Percentiles rank a stretch among this genome's conserved stretches.
Evolutionary conservation across 2,113 vertebrate genomes (phyloP).

Genomic region (sheep (Ovis aries)): DNA sequence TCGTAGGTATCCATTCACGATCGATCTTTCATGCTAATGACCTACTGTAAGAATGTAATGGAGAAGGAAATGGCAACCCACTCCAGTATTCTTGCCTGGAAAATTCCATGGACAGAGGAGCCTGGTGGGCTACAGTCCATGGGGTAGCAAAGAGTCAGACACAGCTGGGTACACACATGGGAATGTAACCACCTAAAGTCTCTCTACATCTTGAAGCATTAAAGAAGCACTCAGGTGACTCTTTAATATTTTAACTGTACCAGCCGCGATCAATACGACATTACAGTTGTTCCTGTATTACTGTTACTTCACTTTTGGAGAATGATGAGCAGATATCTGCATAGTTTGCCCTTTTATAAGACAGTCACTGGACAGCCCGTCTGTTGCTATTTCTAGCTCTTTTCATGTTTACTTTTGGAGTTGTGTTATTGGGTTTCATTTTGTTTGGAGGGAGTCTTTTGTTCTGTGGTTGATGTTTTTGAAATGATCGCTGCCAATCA

Average conservation of each 20-base stretch:
- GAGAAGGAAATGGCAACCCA: background rate
- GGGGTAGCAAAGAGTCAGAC: background rate
- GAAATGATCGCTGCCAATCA: background rate
- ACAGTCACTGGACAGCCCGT: background rate
- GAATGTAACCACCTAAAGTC: background rate
- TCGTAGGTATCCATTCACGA: background rate
- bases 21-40: background rate
- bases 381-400: background rate
- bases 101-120: background rate
- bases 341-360: background rate
- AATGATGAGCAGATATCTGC: background rate
- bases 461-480: background rate
- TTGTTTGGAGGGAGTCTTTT: background rate
- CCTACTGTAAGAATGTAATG: background rate
- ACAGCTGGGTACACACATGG: accelerated
- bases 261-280: background rate
- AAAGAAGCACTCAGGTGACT: background rate
- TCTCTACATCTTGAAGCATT: background rate
- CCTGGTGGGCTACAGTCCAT: background rate
- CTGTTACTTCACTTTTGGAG: background rate
- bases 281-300: background rate
- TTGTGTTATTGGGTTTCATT: background rate
- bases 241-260: background rate
- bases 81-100: background rate
- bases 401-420: background rate